Percentiles rank a stretch among this genome's conserved stretches.
These are phyloP conservation scores for Platycnemis pennipes DNA, from an alignment of 2,888 invertebrate species.

Conservation along the genomic window DNA sequence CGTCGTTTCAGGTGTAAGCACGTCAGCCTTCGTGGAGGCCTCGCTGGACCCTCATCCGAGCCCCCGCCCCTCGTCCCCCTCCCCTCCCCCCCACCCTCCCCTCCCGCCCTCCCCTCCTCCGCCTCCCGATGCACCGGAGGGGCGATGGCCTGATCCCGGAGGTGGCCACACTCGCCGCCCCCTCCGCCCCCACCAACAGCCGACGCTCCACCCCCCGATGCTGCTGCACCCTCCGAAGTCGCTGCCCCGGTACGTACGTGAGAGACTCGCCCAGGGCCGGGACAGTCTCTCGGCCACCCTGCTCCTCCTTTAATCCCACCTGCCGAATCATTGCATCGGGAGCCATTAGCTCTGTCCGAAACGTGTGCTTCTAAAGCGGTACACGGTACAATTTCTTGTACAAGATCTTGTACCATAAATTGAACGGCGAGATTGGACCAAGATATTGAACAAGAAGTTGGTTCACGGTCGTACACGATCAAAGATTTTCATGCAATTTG, in stretches of 20 bases:
- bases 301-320: too few relatives aligned
- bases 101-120: conserved; percentile 27
- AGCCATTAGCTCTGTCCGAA: too few relatives aligned
- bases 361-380: too few relatives aligned
- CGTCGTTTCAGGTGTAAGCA: conserved; percentile 48
- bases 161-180: conserved; percentile 16
- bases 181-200: neutral
- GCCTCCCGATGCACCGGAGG: conserved; percentile 37
- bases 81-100: neutral
- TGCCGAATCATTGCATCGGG: too few relatives aligned
- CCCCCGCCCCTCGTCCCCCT: conserved; percentile 58
- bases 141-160: conserved; percentile 65
- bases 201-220: neutral
- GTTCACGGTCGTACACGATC: too few relatives aligned
- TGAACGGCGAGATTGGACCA: too few relatives aligned
- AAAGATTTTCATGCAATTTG: too few relatives aligned
- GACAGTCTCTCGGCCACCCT: too few relatives aligned
- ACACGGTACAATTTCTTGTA: too few relatives aligned
- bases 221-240: conserved; percentile 43
- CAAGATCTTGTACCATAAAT: too few relatives aligned
- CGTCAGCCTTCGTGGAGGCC: conserved; percentile 67
- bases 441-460: too few relatives aligned
- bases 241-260: conserved; percentile 38
- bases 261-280: too few relatives aligned
- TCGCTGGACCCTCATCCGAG: conserved; percentile 59